phyloP scores from a whole-genome alignment of 23 tunicate species.

The Diplosoma virens region DNA sequence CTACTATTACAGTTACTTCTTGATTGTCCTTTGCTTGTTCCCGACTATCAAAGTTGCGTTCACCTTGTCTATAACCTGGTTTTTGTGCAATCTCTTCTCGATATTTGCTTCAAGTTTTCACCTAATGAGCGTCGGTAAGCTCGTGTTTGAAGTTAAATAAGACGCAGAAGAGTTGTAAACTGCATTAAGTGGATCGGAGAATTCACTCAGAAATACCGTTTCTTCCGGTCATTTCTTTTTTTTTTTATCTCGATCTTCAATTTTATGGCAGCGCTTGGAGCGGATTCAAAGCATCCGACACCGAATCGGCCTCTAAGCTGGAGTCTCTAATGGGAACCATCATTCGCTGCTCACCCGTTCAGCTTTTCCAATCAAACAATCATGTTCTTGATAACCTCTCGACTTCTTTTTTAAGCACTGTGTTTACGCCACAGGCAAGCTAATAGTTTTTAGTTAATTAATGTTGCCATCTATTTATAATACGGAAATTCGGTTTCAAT shows the following conservation, averaged over 20 bases:
- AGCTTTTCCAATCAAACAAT: conserved; percentile 23
- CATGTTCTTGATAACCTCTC: not conserved
- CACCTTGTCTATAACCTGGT: conserved; percentile 50
- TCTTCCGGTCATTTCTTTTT: not conserved
- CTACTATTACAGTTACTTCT: not conserved
- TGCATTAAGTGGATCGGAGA: too few relatives aligned
- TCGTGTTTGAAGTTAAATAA: too few relatives aligned
- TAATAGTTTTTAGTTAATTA: too few relatives aligned
- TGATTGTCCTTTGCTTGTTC: conserved; percentile 12
- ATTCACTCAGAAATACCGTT: too few relatives aligned
- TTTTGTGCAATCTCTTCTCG: conserved; percentile 48
- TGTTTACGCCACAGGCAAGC: conserved; percentile 57
- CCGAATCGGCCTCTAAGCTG: conserved; percentile 8
- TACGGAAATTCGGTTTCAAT: too few relatives aligned
- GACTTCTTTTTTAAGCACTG: conserved; percentile 30
- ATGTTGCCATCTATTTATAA: too few relatives aligned
- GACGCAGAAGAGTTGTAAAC: too few relatives aligned
- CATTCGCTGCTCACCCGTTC: conserved; percentile 29
- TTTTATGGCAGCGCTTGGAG: too few relatives aligned
- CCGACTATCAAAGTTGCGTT: conserved; percentile 30
- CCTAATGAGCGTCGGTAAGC: conserved; percentile 60
- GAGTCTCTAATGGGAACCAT: conserved; percentile 59
- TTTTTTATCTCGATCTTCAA: too few relatives aligned
- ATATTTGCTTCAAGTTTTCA: conserved; percentile 51
- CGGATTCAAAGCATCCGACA: too few relatives aligned